phyloP scores from a whole-genome alignment of 1,140 invertebrate species.

The Drosophila oshimai region DNA sequence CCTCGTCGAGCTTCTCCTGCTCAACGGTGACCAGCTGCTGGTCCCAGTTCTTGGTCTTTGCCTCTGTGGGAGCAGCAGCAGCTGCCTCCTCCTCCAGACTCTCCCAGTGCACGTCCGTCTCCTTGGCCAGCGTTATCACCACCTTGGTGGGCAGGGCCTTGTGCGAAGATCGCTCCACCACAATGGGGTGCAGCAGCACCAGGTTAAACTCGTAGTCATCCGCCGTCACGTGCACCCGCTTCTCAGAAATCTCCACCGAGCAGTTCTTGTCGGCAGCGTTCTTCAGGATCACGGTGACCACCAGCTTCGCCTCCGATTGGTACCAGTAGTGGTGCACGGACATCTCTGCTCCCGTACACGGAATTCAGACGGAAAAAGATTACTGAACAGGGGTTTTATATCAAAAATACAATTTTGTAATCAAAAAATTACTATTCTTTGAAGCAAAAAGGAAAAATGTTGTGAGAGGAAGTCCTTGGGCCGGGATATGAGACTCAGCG shows the following conservation, averaged over 20 bases:
- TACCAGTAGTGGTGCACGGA: constrained; percentile 92
- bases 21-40: constrained; percentile 90
- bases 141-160: constrained; percentile 91
- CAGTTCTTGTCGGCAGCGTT: constrained; percentile 89
- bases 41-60: constrained; percentile 89
- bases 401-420: no score
- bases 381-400: no score
- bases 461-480: no score
- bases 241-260: constrained; percentile 85
- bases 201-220: constrained; percentile 86
- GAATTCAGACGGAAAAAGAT: no score
- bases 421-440: no score
- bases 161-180: constrained; percentile 87
- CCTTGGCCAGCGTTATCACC: constrained; percentile 94
- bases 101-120: constrained; percentile 89
- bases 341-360: constrained; percentile 40
- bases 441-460: no score
- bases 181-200: constrained; percentile 88
- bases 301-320: constrained; percentile 93
- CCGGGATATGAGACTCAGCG: no score
- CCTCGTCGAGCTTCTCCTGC: constrained; percentile 89
- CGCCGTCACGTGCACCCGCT: constrained; percentile 62
- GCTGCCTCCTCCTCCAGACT: constrained; percentile 84
- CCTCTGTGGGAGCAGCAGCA: constrained; percentile 73
- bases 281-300: constrained; percentile 92